Conservation (phyloP, 2,113 vertebrate species). For the Malurus melanocephalus region DNA sequence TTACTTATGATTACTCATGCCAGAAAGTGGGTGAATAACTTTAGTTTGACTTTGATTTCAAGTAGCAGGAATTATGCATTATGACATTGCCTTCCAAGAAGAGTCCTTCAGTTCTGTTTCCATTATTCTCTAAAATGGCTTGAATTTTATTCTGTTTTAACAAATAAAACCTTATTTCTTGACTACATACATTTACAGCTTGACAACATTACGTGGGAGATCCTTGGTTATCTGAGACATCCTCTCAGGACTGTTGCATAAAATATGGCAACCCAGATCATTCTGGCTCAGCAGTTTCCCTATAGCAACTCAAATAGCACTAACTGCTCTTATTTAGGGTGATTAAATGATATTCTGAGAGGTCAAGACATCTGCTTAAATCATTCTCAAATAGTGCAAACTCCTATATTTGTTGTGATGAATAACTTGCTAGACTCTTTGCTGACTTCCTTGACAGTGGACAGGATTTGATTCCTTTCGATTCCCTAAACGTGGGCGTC, state of each 20-base stretch:
- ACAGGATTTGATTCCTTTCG: not conserved
- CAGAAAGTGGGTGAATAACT: not conserved
- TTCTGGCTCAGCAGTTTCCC: not conserved
- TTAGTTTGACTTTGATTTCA: not conserved
- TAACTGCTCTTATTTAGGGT: not conserved
- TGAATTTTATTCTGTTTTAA: not conserved
- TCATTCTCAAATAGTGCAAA: not conserved
- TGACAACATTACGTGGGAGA: not conserved
- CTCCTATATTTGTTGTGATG: not conserved
- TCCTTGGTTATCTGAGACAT: not conserved
- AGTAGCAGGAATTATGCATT: not conserved
- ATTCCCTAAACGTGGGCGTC: not conserved
- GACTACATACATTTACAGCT: not conserved
- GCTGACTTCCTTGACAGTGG: fast-evolving
- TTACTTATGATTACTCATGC: not conserved
- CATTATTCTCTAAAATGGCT: not conserved
- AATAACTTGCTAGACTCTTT: not conserved
- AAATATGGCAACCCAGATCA: fast-evolving
- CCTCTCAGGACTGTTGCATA: not conserved
- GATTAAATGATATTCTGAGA: not conserved
- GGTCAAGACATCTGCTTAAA: not conserved
- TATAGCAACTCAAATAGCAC: not conserved
- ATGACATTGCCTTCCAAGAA: not conserved
- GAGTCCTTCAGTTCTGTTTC: not conserved
- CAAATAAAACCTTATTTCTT: not conserved